phyloP scores from a whole-genome alignment of 2,888 invertebrate species.

The Aphodius granarius region DNA sequence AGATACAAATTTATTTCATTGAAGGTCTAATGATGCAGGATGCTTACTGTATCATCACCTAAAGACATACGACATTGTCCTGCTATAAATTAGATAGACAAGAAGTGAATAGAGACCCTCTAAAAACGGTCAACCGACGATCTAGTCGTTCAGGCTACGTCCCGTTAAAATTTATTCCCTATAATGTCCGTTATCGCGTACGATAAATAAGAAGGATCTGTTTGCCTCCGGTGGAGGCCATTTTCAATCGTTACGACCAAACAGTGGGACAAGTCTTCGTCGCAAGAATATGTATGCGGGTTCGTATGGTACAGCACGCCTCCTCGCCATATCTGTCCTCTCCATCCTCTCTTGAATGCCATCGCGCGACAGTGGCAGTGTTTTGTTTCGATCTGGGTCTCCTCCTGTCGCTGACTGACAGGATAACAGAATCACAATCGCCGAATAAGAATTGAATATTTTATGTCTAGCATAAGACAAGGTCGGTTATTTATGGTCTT shows the following conservation, averaged over 20 bases:
- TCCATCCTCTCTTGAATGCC: slow-evolving; percentile 18
- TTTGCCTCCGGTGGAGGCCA: background rate
- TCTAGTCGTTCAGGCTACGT: background rate
- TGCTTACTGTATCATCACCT: background rate
- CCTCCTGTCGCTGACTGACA: slow-evolving; percentile 43
- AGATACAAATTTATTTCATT: background rate
- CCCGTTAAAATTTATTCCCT: background rate
- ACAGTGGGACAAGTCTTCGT: background rate
- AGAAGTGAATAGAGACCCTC: background rate
- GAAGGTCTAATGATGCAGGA: background rate
- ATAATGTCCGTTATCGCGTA: background rate
- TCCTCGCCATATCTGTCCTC: slow-evolving; percentile 13
- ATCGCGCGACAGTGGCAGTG: background rate
- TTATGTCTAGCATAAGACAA: slow-evolving; percentile 30
- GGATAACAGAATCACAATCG: slow-evolving; percentile 46
- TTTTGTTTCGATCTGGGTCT: slow-evolving; percentile 15
- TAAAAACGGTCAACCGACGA: background rate
- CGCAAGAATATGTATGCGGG: background rate
- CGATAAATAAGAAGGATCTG: background rate
- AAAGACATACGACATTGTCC: background rate
- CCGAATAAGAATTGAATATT: slow-evolving; percentile 44
- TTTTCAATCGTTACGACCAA: background rate
- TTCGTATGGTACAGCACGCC: background rate
- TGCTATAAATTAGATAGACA: background rate
- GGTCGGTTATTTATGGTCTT: slow-evolving; percentile 31